phyloP scores from a whole-genome alignment of 2,797 vertebrate species.

The Glossophaga mutica region DNA sequence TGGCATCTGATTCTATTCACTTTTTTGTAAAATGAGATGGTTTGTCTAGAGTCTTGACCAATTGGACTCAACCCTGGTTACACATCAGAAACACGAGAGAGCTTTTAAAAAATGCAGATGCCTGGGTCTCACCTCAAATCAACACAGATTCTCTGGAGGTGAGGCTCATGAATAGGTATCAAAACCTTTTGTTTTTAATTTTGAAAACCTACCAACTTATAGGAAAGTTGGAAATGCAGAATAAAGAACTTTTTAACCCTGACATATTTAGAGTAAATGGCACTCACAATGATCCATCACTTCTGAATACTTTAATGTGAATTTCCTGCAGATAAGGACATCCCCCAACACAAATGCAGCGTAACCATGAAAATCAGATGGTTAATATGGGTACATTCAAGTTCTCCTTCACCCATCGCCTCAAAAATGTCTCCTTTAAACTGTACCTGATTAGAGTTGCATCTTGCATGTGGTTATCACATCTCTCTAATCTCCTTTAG shows the following conservation, averaged over 20 bases:
- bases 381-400: background rate
- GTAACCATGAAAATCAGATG: background rate
- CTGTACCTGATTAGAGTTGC: background rate
- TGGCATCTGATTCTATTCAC: background rate
- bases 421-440: background rate
- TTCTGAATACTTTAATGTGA: background rate
- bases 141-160: background rate
- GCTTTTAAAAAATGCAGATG: background rate
- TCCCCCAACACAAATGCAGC: background rate
- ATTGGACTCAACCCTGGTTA: background rate
- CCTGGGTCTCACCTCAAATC: background rate
- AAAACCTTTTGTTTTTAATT: background rate
- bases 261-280: background rate
- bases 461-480: background rate
- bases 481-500: background rate
- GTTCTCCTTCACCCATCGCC: background rate
- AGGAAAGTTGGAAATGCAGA: background rate
- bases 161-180: background rate
- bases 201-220: background rate
- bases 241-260: background rate
- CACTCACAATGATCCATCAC: background rate
- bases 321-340: background rate
- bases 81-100: background rate
- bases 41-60: background rate
- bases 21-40: background rate